phyloP scores from a whole-genome alignment of 1,140 invertebrate genomes.

The Scaptomyza graminum region DNA sequence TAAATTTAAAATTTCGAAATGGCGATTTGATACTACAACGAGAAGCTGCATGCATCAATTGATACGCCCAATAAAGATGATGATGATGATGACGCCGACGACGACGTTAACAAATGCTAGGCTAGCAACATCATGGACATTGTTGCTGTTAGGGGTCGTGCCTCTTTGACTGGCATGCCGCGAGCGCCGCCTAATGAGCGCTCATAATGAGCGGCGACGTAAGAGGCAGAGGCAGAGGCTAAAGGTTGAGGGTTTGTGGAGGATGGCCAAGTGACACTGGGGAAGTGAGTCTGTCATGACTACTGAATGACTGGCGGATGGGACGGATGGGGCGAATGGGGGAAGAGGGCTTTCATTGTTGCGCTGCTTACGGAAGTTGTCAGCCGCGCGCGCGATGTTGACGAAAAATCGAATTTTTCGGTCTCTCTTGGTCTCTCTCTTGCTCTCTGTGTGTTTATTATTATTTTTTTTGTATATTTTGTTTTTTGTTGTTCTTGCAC shows the following conservation, averaged over 20 bases:
- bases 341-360: conserved; percentile 32
- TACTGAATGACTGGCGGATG: conserved; percentile 52
- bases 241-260: conserved; percentile 36
- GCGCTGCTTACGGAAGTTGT: conserved; percentile 65
- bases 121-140: conserved; percentile 5
- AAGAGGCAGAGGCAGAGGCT: conserved; percentile 2
- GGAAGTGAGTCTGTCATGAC: conserved; percentile 48
- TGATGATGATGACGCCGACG: not conserved
- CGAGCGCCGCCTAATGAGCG: conserved; percentile 75
- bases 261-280: conserved; percentile 16
- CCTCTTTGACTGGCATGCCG: conserved; percentile 68
- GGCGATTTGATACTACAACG: not conserved
- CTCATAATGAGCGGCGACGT: conserved; percentile 72
- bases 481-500: conserved; percentile 32
- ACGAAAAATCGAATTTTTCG: conserved; percentile 68
- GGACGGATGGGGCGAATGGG: too few species aligned
- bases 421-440: not conserved
- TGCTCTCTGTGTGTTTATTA: not conserved
- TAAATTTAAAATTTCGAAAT: too few species aligned
- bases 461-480: conserved; percentile 8
- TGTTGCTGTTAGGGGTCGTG: conserved; percentile 47
- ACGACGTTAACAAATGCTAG: conserved; percentile 8
- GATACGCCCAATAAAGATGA: conserved; percentile 6
- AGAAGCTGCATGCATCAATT: conserved; percentile 19
- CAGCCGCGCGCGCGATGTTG: conserved; percentile 39